Base-by-base conservation (phyloP, 2,113 vertebrate genomes). In the Boleophthalmus pectinirostris region DNA sequence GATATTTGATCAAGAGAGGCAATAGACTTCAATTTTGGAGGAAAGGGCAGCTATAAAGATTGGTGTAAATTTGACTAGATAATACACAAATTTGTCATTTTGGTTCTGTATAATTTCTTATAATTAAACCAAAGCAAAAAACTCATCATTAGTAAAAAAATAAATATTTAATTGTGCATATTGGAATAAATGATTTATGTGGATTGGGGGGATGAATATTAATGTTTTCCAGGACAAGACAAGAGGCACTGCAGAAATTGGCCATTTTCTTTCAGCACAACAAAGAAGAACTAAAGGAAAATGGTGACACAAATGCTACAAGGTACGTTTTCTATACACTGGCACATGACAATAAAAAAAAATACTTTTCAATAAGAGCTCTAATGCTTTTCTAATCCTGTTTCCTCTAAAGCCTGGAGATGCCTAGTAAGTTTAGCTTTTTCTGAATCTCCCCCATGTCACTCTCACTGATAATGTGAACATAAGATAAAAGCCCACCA, bases 231-330 rank as follows among this genome's bases (percentile, higher is more conserved):
- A 96, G 95, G 74, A 89, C 89, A 60, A 93, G 92, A 75, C 93
- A 94, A 0, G 90, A 94, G 45, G 95, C 93, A 46, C 60, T 87
- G 79, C 95, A 92, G 87, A 89, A 80, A 54, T 74, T 94, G 68
- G 93, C 91, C 64, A 79, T 91, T 35, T 95, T 93, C 74, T 94
- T 97, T 76, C 78, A 93, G n/a, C 77, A 77, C 33, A 35, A 1
- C 0, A 93, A 85, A 66, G 88, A 87, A 11, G 86, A n/a, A 21
- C 20, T 77, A 25, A 29, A 80, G 70, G 80, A 83, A 5, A 20
- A 23, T 3, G 75, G 24, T n/a, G 81, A 38, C 72, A 29, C 45
- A 2, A 74, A 76, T 0, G 72, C 78, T 3, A 82, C 83, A 51
- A 92, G 83, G 92, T 93, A 90, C 29, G 57, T 16, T 63, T 58